Base-by-base conservation (phyloP, 1,140 invertebrate species). In the Pectinophora gossypiella region DNA sequence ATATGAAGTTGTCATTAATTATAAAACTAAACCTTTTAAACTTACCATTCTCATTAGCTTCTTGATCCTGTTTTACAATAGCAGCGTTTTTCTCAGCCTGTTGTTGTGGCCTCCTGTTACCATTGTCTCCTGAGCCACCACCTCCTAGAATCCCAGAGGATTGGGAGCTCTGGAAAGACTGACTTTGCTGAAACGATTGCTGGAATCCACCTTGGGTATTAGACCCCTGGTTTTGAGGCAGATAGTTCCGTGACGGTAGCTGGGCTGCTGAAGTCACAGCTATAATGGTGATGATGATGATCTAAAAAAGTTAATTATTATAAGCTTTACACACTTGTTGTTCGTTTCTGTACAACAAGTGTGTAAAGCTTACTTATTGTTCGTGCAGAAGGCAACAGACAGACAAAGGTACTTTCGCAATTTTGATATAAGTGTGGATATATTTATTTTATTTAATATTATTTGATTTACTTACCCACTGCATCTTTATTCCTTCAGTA, bases 1-100 rank as follows among this genome's bases (percentile, higher is more conserved):
- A 13, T 15, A 46, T n/a, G 21, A n/a, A n/a, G n/a, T n/a, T 38
- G 40, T 13, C 40, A 38, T 38, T 12, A 21, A 32, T 1, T 3
- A 38, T 32, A 40, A 35, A 48, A 48, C 4, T 48, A 27, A 51
- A 21, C 38, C n/a, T n/a, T n/a, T n/a, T n/a, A 43, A 19, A 48
- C 64, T 62, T 51, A 80, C 77, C 81, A 59, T 70, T 58, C 54
- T 81, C 78, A 23, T 51, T 56, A 45, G 75, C 53, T 45, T 68
- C 75, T 22, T 79, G 74, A 15, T 72, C 68, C 5, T 69, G 62
- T 52, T 72, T 74, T 18, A 82, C n/a, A 46, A 79, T 69, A 22
- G 49, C 64, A 9, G 81, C 69, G 47, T 71, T 75, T 42, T 71
- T 79, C 13, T 85, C 81, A 10, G 40, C 49, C 5, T 65, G 70